Conservation (phyloP, 2,113 vertebrate species). For the Triplophysa dalaica region DNA sequence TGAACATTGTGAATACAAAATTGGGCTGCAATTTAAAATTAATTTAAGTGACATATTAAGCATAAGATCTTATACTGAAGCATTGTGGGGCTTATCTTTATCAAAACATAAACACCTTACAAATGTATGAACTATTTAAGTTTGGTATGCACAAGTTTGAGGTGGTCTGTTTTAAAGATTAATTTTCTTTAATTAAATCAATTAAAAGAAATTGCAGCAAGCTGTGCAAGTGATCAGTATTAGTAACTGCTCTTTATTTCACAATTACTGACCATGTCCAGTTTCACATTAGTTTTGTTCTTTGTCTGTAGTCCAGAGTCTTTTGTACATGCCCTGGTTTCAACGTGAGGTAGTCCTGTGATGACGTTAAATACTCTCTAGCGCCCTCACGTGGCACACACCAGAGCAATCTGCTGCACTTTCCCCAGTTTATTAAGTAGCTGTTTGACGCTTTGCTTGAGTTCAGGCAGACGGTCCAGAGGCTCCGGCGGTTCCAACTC, state of each 20-base stretch:
- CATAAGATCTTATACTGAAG: not conserved
- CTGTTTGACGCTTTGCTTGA: conserved; percentile 94
- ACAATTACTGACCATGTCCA: not conserved
- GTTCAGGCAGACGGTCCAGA: conserved; percentile 89
- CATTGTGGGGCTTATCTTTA: not conserved
- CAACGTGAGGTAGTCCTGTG: conserved; percentile 21
- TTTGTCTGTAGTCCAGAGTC: not conserved
- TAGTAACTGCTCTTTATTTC: too few species aligned
- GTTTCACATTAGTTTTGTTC: conserved; percentile 9
- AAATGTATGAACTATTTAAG: not conserved
- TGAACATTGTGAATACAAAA: not conserved
- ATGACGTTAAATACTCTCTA: conserved; percentile 50
- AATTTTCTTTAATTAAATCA: too few species aligned
- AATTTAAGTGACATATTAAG: not conserved
- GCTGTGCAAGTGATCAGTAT: too few species aligned
- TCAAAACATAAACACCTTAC: not conserved
- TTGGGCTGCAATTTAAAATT: not conserved
- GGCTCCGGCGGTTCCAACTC: conserved; percentile 96
- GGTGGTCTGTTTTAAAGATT: too few species aligned
- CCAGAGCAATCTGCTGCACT: conserved; percentile 89
- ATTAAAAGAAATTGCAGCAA: too few species aligned
- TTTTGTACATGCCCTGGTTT: conserved; percentile 27
- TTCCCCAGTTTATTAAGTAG: conserved; percentile 89
- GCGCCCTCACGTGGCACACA: conserved; percentile 79
- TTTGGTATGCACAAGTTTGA: not conserved